Conservation (phyloP, 2,113 vertebrate genomes). For the Salvelinus namaycush region DNA sequence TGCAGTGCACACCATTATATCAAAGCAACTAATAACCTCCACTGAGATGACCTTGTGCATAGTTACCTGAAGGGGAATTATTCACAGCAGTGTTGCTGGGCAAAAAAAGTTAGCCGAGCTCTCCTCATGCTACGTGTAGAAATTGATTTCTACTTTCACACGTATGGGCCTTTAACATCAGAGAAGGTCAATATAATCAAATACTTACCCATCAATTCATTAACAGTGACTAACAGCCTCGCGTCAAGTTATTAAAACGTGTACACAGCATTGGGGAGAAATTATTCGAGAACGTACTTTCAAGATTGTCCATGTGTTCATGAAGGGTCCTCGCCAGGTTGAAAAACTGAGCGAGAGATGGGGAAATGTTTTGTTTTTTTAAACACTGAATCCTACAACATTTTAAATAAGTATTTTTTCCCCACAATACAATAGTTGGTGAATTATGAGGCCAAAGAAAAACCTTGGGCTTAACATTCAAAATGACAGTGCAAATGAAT, state of each 20-base stretch:
- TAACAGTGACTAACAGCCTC: not conserved
- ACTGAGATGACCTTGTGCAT: not conserved
- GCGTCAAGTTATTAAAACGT: not conserved
- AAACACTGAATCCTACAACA: slow-evolving; percentile 17
- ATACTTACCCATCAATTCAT: not conserved
- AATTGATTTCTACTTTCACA: no score
- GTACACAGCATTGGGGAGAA: slow-evolving; percentile 16
- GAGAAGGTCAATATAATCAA: not conserved
- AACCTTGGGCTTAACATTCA: no score
- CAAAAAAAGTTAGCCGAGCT: not conserved
- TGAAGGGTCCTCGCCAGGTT: slow-evolving; percentile 98
- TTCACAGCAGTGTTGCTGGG: not conserved
- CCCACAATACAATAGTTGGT: not conserved
- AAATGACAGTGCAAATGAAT: not conserved
- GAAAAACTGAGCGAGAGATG: slow-evolving; percentile 90
- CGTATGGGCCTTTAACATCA: not conserved
- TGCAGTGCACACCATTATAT: not conserved
- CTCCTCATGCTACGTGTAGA: not conserved
- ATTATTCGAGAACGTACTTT: slow-evolving; percentile 82
- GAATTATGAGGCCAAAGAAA: not conserved
- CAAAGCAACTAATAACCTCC: not conserved
- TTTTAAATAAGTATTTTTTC: not conserved
- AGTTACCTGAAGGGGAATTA: not conserved
- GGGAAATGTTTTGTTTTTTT: slow-evolving; percentile 25
- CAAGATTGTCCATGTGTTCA: slow-evolving; percentile 98